Conservation (phyloP, 2,113 vertebrate genomes). For the Turdus rufiventris region DNA sequence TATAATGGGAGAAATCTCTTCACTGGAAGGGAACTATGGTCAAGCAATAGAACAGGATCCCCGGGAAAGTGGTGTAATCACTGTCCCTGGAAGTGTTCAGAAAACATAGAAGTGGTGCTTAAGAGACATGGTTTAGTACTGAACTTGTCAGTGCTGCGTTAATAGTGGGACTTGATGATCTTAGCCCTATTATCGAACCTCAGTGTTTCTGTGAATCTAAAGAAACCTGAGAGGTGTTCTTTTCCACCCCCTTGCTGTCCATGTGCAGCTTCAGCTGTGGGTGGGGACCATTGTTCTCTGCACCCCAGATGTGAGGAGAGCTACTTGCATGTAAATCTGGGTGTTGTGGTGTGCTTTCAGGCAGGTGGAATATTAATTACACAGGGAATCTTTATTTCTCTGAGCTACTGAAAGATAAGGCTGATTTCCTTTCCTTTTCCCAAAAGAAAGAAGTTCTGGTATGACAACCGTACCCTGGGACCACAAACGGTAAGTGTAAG, state of each 20-base stretch:
- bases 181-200: not conserved
- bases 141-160: not conserved
- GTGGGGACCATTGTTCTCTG: not conserved
- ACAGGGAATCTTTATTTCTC: not conserved
- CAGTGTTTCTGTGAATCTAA: not conserved
- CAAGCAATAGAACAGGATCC: not conserved
- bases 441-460: slow-evolving; percentile 83
- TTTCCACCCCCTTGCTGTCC: not conserved
- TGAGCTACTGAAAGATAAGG: not conserved
- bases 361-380: not conserved
- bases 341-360: not conserved
- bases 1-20: not conserved
- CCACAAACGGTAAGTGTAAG: slow-evolving; percentile 53
- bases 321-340: accelerated
- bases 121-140: not conserved
- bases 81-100: not conserved
- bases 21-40: not conserved
- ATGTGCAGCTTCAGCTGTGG: not conserved
- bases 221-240: not conserved
- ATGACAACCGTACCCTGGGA: slow-evolving; percentile 68
- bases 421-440: not conserved
- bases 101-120: not conserved
- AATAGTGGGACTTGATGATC: not conserved
- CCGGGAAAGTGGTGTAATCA: not conserved
- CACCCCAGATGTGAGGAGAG: not conserved